These are phyloP conservation scores for Casuarius casuarius DNA, from an alignment of 2,113 vertebrate species.

Conservation along the genomic window DNA sequence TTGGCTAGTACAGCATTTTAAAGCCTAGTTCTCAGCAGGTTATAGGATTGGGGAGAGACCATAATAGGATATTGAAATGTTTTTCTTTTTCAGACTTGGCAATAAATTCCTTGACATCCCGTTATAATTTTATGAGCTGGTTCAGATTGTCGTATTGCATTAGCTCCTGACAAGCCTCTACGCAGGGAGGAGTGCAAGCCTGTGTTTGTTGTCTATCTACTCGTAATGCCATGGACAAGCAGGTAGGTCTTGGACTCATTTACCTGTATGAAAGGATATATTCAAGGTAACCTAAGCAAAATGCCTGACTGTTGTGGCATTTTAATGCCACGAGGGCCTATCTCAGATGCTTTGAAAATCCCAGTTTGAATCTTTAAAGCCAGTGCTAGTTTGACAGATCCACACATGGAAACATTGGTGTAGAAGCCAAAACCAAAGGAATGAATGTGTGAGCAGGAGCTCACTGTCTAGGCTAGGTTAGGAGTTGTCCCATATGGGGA, in stretches of 20 bases:
- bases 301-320: background rate
- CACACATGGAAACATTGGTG: background rate
- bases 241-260: background rate
- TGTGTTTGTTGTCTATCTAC: background rate
- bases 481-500: accelerated
- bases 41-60: background rate
- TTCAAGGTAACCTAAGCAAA: background rate
- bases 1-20: background rate
- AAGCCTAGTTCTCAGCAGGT: constrained; percentile 2
- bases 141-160: background rate
- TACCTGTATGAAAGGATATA: background rate
- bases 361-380: background rate
- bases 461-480: background rate
- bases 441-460: background rate
- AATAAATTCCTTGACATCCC: background rate
- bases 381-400: background rate
- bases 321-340: background rate
- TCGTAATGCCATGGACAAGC: background rate
- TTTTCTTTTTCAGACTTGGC: constrained; percentile 20
- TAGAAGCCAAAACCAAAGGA: background rate
- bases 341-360: background rate
- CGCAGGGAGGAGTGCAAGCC: background rate
- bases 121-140: background rate
- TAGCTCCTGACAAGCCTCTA: background rate
- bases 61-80: background rate